Base-by-base conservation (phyloP, 1,140 invertebrate genomes). In the Tetranychus cinnabarinus region DNA sequence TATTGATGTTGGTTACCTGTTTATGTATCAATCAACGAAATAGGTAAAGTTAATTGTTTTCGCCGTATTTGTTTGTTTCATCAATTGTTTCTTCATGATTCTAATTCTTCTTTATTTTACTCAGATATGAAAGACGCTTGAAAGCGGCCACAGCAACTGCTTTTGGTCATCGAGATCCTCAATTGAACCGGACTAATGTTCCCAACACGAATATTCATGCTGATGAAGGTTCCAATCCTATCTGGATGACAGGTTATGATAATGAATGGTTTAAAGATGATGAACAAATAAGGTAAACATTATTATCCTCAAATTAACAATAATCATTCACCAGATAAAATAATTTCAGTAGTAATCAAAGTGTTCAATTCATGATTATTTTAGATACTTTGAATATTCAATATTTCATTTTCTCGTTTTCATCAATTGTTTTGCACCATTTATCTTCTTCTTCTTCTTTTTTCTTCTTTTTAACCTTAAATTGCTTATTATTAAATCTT, bases 121-220 rank as follows among this genome's bases (percentile, higher is more conserved):
- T n/a, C 57, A 73, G 72, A 59, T 93, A 89, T 70, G 78, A 82
- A 59, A 74, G 88, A 58, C 83, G 88, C 72, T 71, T 96, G n/a
- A 89, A 89, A 73, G 89, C 89, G 23, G 89, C 89, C 4, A 92
- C 88, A 61, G 86, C 87, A 1, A 86, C 86, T 61, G 86, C 88
- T 8, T 92, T 89, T 72, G 85, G 88, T 7, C 42, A 23, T 52
- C 23, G 31, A 52, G 58, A 60, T 31, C 42, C 48, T 39, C 61
- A 65, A 58, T 82, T 86, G 67, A 84, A 82, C 1, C 82, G 84
- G 68, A 80, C 85, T 57, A 81, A 83, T 65, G 86, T 93, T 4
- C 89, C 89, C 2, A 92, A 92, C 69, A 92, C 89, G 2, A 93
- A 92, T 71, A 88, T 88, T 69, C 88, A 92, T 70, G 89, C 86